Evolutionary conservation across 2,113 vertebrate genomes (phyloP).

Genomic region (Saccopteryx bilineata): DNA sequence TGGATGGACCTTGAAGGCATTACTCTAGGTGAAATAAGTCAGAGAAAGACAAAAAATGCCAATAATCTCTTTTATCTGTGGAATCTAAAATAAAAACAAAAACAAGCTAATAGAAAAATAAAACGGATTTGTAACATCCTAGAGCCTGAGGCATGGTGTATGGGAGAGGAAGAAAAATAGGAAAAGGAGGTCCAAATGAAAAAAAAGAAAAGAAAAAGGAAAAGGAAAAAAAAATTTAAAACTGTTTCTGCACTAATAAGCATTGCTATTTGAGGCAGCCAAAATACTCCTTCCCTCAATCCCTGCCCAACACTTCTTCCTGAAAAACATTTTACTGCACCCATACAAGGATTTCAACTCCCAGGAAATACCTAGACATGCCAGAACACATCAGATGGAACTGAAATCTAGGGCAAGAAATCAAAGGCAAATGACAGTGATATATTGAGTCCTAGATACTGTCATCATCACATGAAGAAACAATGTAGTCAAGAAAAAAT

Average conservation of each 20-base stretch:
- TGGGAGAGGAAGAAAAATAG: background rate
- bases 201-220: background rate
- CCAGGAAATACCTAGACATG: background rate
- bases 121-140: no score
- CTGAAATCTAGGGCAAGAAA: background rate
- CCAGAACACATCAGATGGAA: background rate
- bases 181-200: background rate
- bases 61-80: background rate
- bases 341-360: background rate
- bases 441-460: background rate
- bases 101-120: background rate
- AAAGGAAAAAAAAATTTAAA: background rate
- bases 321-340: background rate
- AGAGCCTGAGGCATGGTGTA: no score
- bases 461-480: background rate
- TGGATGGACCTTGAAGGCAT: background rate
- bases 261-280: background rate
- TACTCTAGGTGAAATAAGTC: background rate
- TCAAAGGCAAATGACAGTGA: background rate
- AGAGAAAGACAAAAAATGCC: background rate
- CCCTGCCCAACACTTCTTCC: background rate
- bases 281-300: slow-evolving; percentile 15
- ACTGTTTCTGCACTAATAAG: background rate
- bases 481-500: background rate
- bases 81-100: background rate